These are phyloP conservation scores for Amphipyra tragopoginis DNA, from an alignment of 2,888 invertebrate species.

Conservation along the genomic window DNA sequence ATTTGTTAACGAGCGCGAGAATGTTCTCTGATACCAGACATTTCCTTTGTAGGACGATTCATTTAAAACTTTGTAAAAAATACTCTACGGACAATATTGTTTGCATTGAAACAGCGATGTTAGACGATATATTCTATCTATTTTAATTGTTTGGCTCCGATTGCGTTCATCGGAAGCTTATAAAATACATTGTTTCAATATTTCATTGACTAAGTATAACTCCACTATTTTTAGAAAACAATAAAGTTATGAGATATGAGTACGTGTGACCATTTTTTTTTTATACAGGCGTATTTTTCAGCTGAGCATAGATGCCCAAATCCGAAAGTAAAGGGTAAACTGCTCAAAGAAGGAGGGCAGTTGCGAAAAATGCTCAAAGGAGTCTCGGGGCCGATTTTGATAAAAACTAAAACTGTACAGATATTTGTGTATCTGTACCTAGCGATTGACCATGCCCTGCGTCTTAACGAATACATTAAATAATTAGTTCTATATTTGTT, in stretches of 20 bases:
- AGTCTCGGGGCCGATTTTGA: too few relatives aligned
- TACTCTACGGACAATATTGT: background rate
- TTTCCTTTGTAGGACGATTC: constrained; percentile 3
- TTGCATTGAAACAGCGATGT: background rate
- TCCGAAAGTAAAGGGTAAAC: too few relatives aligned
- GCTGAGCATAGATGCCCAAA: too few relatives aligned
- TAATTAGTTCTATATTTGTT: too few relatives aligned
- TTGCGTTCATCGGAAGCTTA: background rate
- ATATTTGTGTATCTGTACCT: too few relatives aligned
- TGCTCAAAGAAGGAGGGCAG: too few relatives aligned
- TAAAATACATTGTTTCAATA: constrained; percentile 1
- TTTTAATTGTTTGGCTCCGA: constrained; percentile 3
- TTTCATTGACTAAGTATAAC: constrained; percentile 33
- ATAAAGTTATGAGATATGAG: constrained; percentile 26
- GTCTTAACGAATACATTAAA: too few relatives aligned
- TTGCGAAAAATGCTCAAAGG: too few relatives aligned
- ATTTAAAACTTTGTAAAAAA: constrained; percentile 14
- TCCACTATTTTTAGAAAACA: constrained; percentile 33
- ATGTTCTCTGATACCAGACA: constrained; percentile 22
- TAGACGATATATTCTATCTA: background rate
- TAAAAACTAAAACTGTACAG: too few relatives aligned
- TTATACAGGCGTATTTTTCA: too few relatives aligned
- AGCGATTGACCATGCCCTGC: too few relatives aligned
- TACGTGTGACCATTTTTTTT: constrained; percentile 1
- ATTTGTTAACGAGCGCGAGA: constrained; percentile 1